Percentiles rank a stretch among this genome's conserved stretches.
phyloP scores from a whole-genome alignment of 2,797 vertebrate species.

The Pelobates cultripes region DNA sequence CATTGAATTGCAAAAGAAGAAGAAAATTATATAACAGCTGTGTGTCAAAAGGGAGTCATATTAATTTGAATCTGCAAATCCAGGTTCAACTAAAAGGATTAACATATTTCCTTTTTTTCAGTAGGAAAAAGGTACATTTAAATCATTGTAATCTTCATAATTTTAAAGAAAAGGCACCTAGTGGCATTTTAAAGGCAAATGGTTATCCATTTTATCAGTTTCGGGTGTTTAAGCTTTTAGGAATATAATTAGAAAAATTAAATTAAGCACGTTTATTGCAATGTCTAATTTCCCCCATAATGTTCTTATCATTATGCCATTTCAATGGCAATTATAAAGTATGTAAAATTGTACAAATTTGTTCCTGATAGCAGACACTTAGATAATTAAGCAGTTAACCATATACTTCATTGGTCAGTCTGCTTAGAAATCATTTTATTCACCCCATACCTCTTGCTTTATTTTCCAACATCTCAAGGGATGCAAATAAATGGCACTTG shows the following conservation, averaged over 20 bases:
- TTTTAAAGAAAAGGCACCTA: constrained; percentile 77
- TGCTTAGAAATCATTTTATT: constrained; percentile 72
- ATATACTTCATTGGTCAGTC: constrained; percentile 74
- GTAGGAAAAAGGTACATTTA: constrained; percentile 63
- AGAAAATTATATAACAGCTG: neutral
- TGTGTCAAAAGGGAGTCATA: constrained; percentile 16
- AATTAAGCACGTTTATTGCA: constrained; percentile 73
- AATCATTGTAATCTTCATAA: constrained; percentile 70
- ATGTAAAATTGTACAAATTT: constrained; percentile 66
- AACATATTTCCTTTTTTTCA: constrained; percentile 56
- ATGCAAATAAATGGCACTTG: constrained; percentile 74
- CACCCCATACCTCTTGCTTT: constrained; percentile 65
- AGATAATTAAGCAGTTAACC: constrained; percentile 80
- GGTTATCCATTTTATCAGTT: constrained; percentile 73
- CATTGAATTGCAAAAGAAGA: no score
- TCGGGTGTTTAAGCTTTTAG: constrained; percentile 74
- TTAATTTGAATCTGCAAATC: constrained; percentile 39
- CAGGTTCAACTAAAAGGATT: constrained; percentile 59
- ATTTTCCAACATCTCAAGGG: constrained; percentile 70
- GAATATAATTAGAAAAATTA: constrained; percentile 81
- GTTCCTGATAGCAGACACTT: constrained; percentile 72
- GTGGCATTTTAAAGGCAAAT: constrained; percentile 75
- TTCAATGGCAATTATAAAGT: constrained; percentile 70
- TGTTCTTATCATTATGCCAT: constrained; percentile 70
- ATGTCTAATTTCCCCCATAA: constrained; percentile 64